Evolutionary conservation across 2,113 vertebrate genomes (phyloP).

Genomic region (Cynoglossus semilaevis): DNA sequence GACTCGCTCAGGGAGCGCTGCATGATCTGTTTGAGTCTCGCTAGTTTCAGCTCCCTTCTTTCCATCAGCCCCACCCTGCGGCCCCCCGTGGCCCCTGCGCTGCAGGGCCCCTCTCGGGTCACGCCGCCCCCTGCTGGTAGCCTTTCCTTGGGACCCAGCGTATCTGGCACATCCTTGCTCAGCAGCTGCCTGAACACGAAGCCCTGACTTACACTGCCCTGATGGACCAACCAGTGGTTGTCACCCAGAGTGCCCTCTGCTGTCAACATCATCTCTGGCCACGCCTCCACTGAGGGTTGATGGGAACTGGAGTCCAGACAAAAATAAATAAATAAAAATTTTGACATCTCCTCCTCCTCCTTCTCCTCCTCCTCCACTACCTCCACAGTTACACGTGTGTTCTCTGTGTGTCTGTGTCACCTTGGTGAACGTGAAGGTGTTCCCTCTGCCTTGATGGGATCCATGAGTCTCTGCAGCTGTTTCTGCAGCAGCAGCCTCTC

Average conservation of each 20-base stretch:
- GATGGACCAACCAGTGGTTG: constrained; percentile 77
- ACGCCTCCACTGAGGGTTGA: constrained; percentile 81
- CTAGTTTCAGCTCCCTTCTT: constrained; percentile 88
- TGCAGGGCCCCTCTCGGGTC: constrained; percentile 46
- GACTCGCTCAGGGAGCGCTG: constrained; percentile 91
- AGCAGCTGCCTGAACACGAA: constrained; percentile 85
- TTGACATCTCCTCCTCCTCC: background rate
- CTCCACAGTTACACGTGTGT: no score
- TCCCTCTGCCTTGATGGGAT: constrained; percentile 79
- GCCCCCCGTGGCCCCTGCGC: constrained; percentile 63
- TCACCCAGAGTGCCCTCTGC: constrained; percentile 69
- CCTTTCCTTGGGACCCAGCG: constrained; percentile 82
- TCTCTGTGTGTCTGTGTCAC: constrained; percentile 60
- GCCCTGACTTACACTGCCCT: constrained; percentile 85
- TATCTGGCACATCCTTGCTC: constrained; percentile 86
- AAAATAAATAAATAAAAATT: constrained; percentile 4
- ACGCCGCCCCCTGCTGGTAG: constrained; percentile 64
- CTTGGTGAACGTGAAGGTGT: constrained; percentile 81
- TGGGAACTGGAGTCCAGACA: constrained; percentile 80
- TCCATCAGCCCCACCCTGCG: constrained; percentile 76
- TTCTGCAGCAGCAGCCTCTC: constrained; percentile 87
- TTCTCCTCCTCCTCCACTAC: no score
- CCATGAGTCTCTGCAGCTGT: constrained; percentile 89
- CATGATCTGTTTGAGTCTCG: constrained; percentile 90
- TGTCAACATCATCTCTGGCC: constrained; percentile 80